Evolutionary conservation across 1,140 invertebrate genomes (phyloP).

Genomic region (Zaprionus taronus): DNA sequence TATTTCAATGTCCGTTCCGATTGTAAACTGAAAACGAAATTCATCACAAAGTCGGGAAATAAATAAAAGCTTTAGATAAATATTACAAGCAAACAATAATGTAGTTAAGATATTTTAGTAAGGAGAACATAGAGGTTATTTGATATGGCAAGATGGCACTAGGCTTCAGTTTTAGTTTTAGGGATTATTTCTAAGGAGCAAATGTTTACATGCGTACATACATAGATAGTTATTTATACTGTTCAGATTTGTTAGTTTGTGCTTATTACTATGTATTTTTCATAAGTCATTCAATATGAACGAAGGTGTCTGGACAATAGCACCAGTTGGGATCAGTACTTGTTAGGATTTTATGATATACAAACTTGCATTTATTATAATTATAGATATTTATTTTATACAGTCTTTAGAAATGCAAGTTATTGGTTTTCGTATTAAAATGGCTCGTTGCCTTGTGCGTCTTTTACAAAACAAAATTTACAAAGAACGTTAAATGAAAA

Average conservation of each 20-base stretch:
- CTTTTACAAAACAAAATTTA: conserved; percentile 29
- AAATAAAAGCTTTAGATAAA: conserved; percentile 40
- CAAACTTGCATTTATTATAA: conserved; percentile 42
- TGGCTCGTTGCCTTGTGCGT: conserved; percentile 18
- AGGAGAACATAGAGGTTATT: conserved; percentile 10
- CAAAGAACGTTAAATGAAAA: conserved; percentile 39
- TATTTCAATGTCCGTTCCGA: conserved; percentile 79
- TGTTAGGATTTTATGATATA: not conserved
- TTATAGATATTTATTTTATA: conserved; percentile 49
- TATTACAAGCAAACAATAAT: conserved; percentile 39
- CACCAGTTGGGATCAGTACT: conserved; percentile 38
- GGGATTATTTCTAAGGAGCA: conserved; percentile 18
- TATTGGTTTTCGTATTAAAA: conserved; percentile 37
- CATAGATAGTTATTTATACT: conserved; percentile 28
- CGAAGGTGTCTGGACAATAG: conserved; percentile 50
- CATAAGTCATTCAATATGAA: conserved; percentile 76
- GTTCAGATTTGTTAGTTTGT: conserved; percentile 34
- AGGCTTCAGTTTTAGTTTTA: conserved; percentile 9
- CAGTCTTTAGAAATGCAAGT: conserved; percentile 67
- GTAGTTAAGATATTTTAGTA: conserved; percentile 26
- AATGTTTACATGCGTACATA: conserved; percentile 27
- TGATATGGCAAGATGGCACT: conserved; percentile 42
- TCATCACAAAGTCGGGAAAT: conserved; percentile 38
- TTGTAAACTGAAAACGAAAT: conserved; percentile 72
- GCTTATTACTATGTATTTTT: conserved; percentile 40